Percentiles rank a stretch among this genome's conserved stretches.
phyloP scores from a whole-genome alignment of 2,888 invertebrate genomes.

The Boloria euphrosyne region DNA sequence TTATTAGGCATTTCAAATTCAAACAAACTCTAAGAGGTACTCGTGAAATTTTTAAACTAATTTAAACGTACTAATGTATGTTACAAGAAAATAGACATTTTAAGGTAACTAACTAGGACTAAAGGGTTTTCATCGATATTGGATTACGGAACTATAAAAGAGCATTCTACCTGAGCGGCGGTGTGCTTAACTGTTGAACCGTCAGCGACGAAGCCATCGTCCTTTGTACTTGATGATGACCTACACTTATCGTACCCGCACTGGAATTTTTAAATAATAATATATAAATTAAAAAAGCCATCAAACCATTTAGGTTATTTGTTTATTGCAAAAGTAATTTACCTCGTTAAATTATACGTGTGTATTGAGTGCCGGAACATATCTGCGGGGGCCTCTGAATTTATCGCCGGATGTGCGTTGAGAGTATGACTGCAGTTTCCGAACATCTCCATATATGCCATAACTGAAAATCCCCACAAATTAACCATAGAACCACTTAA shows the following conservation, averaged over 20 bases:
- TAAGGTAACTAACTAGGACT: no score
- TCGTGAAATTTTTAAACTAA: no score
- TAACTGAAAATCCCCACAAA: slow-evolving; percentile 83
- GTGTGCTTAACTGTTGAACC: slow-evolving; percentile 73
- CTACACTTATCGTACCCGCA: slow-evolving; percentile 60
- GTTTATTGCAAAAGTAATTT: slow-evolving; percentile 26
- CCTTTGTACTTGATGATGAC: slow-evolving; percentile 71
- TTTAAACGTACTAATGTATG: no score
- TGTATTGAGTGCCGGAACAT: slow-evolving; percentile 94
- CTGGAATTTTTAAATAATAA: slow-evolving; percentile 59
- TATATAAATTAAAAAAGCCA: not conserved
- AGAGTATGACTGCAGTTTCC: slow-evolving; percentile 90
- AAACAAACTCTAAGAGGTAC: no score
- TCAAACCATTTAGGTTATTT: not conserved
- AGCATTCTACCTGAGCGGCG: slow-evolving; percentile 61
- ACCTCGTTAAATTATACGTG: slow-evolving; percentile 85
- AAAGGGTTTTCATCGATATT: no score
- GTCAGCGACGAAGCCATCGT: slow-evolving; percentile 75
- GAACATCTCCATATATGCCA: slow-evolving; percentile 98
- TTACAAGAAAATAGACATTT: no score
- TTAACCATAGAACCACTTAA: slow-evolving; percentile 29
- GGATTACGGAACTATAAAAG: no score
- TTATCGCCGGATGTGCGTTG: slow-evolving; percentile 71
- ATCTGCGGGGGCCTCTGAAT: slow-evolving; percentile 85
- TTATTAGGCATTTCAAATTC: no score